Conservation (phyloP, 1,140 invertebrate species). For the Ceratina japonica region DNA sequence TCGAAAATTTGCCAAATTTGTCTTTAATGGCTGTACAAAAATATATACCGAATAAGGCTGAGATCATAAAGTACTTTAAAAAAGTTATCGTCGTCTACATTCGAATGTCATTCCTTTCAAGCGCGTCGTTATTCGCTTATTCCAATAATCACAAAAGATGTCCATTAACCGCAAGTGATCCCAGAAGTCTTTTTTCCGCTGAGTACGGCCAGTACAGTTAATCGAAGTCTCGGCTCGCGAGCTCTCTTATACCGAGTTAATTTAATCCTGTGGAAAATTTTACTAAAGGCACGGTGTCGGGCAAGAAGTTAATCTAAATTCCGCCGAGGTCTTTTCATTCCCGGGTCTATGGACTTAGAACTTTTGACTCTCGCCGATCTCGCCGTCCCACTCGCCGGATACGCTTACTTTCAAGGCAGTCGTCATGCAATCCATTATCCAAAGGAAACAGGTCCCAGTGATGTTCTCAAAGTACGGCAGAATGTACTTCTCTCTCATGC, state of each 20-base stretch:
- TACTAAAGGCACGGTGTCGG: background rate
- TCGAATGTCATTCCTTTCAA: too few species aligned
- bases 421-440: constrained; percentile 40
- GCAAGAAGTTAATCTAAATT: background rate
- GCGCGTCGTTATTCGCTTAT: too few species aligned
- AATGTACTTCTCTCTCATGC: constrained; percentile 57
- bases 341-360: background rate
- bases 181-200: too few species aligned
- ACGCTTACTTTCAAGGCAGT: constrained; percentile 9
- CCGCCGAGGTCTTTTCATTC: background rate
- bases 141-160: too few species aligned
- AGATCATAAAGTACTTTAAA: too few species aligned
- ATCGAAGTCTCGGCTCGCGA: background rate
- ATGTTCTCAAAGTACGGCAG: constrained; percentile 60
- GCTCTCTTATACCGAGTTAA: constrained; percentile 1
- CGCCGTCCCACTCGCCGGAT: background rate
- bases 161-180: too few species aligned
- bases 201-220: too few species aligned
- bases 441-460: constrained; percentile 52
- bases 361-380: background rate
- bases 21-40: too few species aligned
- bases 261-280: constrained; percentile 10
- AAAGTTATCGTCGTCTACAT: too few species aligned
- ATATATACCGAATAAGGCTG: too few species aligned
- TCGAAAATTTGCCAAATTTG: too few species aligned